Conservation (phyloP, 2,888 invertebrate genomes). For the Pristionchus arcanus region DNA sequence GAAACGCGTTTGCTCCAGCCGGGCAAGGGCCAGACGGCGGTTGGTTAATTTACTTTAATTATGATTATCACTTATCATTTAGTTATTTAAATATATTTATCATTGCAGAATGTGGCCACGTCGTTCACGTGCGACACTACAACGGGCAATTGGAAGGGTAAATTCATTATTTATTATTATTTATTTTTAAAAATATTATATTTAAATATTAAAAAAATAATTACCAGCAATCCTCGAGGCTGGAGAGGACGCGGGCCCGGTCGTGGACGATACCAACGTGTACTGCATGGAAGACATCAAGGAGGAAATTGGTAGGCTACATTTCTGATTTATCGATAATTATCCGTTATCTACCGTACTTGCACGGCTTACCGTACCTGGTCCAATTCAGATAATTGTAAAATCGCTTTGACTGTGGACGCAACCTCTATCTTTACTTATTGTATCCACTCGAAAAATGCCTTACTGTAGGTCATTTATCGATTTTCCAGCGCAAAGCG, state of each 20-base stretch:
- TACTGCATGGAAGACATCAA: background rate
- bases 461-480: too few species aligned
- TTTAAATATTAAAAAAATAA: too few species aligned
- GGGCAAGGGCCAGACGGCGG: background rate
- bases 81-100: too few species aligned
- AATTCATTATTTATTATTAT: background rate
- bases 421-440: too few species aligned
- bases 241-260: too few species aligned
- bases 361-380: too few species aligned
- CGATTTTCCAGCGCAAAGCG: background rate
- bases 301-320: background rate
- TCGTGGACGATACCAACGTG: background rate
- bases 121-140: background rate
- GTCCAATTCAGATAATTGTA: too few species aligned
- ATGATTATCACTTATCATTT: background rate
- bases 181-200: too few species aligned
- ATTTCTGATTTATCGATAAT: background rate
- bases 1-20: background rate
- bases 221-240: too few species aligned
- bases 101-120: background rate
- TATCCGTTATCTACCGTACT: too few species aligned
- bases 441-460: too few species aligned
- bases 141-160: background rate
- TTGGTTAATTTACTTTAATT: background rate
- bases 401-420: too few species aligned